phyloP scores from a whole-genome alignment of 2,888 invertebrate species.

The Nasonia oneida region DNA sequence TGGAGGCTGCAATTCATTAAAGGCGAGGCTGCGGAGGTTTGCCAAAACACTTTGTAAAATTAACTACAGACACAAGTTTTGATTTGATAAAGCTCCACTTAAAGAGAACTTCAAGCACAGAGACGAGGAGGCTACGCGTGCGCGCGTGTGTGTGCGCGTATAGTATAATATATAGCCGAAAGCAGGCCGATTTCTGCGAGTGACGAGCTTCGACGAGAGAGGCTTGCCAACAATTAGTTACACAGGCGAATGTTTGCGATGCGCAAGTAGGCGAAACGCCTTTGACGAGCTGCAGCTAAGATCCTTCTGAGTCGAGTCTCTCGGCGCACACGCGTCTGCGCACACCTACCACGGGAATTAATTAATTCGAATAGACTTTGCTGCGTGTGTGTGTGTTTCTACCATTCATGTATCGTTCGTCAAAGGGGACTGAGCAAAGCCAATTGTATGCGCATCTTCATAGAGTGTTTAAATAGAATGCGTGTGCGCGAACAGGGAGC shows the following conservation, averaged over 20 bases:
- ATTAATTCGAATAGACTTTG: conserved; percentile 46
- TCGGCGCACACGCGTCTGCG: neutral
- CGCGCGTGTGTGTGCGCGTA: too few relatives aligned
- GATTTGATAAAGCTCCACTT: conserved; percentile 40
- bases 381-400: neutral
- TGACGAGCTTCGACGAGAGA: conserved; percentile 36
- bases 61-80: conserved; percentile 41
- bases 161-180: neutral
- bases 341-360: conserved; percentile 4
- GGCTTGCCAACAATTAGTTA: conserved; percentile 49
- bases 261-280: conserved; percentile 40
- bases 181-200: conserved; percentile 30
- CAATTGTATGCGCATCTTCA: neutral
- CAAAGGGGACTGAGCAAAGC: conserved; percentile 4
- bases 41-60: conserved; percentile 41
- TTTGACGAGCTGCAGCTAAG: conserved; percentile 21
- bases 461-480: neutral
- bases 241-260: conserved; percentile 43
- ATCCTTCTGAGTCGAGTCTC: neutral
- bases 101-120: neutral
- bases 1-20: neutral
- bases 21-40: neutral
- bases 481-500: neutral
- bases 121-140: neutral
- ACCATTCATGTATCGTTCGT: conserved; percentile 17